Evolutionary conservation across 2,888 invertebrate species (phyloP), one percentile per base, ranked within the genome.

Genomic region (Nasonia oneida): DNA sequence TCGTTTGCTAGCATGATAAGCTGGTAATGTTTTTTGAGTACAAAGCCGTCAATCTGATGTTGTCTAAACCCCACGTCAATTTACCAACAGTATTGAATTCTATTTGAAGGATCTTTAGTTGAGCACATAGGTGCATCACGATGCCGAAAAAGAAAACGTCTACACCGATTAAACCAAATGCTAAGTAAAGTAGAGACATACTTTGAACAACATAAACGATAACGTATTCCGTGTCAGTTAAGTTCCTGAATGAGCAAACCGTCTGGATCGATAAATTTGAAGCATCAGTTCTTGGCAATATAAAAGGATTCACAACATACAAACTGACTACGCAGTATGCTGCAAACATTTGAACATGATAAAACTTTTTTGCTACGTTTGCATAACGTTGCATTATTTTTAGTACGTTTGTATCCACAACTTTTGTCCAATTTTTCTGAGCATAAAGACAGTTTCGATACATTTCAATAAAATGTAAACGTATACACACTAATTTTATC

Each of bases 161-260:
- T 33, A 57, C 89, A 42, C 47, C 73, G 14, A 73, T n/a, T 3
- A 73, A 73, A 73, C 42, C 12, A 23, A 42, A n/a, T 8, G 18
- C 18, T 39, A 39, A 2, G 12, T 71, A 71, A 33, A 29, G 8
- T 8, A n/a, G 14, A 10, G 67, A 23, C 33, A 29, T 14, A 33
- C n/a, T 29, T 67, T 67, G 12, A 29, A 14, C 4, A 33, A 33
- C 1, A 23, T 67, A 29, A 23, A 67, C 12, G 4, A 4, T 33
- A 33, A 14, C 10, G 29, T 67, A 29, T 29, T 67, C 12, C 14
- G 2, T 12, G 33, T 6, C 29, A 67, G n/a, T 29, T 33, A 67
- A 29, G 12, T 67, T 23, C 10, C 14, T 14, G 3, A 12, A 67
- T 4, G 29, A 14, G 29, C 67, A 67, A 67, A 67, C 67, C 0